Evolutionary conservation across 2,797 vertebrate genomes (phyloP), one percentile per base, ranked within the genome.

Genomic region (Tragopan temminckii): DNA sequence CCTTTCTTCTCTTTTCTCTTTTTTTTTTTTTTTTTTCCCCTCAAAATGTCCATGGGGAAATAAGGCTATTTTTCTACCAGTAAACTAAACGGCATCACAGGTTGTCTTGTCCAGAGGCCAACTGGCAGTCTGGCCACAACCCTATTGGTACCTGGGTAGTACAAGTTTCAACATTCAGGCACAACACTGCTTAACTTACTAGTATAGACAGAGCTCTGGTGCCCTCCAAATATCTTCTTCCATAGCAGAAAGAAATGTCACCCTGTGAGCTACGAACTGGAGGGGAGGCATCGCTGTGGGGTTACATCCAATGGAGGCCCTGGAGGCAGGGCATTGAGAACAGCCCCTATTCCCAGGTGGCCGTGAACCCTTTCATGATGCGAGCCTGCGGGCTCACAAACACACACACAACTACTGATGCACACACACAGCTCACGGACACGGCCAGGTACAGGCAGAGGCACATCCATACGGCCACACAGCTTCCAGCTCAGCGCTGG

Each of bases 51-150:
- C 69, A n/a, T 43, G 78, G 59, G 66, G 27, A 95, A 89, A 78
- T 92, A 93, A 95, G 76, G 90, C 90, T 87, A 48, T 52, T 95
- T 87, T 35, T 88, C 48, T 81, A 36, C 38, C 67, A 55, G 77
- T 75, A 85, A 91, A 80, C 66, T 40, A 81, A 89, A 93, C 0
- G 1, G 11, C 52, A 85, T 68, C 0, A 0, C 70, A 59, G 21
- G 43, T 48, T 91, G 53, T 71, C 66, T 84, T 62, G 23, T 57
- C 68, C 83, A 62, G 48, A 80, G 63, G 43, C 38, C 67, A 64
- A 31, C 11, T 43, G 67, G 33, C 36, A 82, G 8, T 24, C 40
- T 68, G 79, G 52, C n/a, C 80, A 71, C 45, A 55, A 89, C 25
- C 23, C 57, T 42, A 36, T 64, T 40, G 45, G 27, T 2, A 6